Conservation (phyloP, 2,888 invertebrate genomes). For the Oxycera nigricornis region DNA sequence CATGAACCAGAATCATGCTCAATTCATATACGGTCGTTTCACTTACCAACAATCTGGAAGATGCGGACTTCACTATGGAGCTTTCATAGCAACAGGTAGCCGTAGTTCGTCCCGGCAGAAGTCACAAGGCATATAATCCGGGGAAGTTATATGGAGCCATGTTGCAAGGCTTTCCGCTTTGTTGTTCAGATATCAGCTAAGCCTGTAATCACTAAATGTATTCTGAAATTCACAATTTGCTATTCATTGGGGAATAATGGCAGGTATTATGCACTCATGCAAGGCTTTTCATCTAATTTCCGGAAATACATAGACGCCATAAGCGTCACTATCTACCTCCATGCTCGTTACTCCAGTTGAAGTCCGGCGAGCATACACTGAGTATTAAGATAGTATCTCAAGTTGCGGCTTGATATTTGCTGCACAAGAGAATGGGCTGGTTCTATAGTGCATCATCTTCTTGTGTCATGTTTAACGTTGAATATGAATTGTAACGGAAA, state of each 20-base stretch:
- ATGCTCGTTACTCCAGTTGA: background rate
- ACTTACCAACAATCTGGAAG: too few species aligned
- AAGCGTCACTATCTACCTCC: background rate
- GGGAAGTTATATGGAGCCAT: background rate
- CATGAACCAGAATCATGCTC: too few species aligned
- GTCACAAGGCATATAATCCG: too few species aligned
- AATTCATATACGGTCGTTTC: too few species aligned
- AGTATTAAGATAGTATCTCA: background rate
- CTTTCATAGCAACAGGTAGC: too few species aligned
- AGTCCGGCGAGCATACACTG: background rate
- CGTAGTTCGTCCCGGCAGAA: too few species aligned
- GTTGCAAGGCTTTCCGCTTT: too few species aligned
- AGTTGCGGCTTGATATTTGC: background rate
- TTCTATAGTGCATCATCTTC: too few species aligned
- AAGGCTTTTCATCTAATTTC: constrained; percentile 5
- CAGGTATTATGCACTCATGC: constrained; percentile 8
- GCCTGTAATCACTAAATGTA: background rate
- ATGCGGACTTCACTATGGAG: too few species aligned
- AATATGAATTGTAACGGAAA: too few species aligned
- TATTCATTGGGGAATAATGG: constrained; percentile 22
- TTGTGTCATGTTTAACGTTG: too few species aligned
- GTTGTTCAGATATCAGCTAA: background rate
- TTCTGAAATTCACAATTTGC: constrained; percentile 12
- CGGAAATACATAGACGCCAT: constrained; percentile 5
- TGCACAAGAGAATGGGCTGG: too few species aligned